Evolutionary conservation across 37 sponge, comb jelly and placozoan species (phyloP).

Genomic region (Dysidea cf. avara): DNA sequence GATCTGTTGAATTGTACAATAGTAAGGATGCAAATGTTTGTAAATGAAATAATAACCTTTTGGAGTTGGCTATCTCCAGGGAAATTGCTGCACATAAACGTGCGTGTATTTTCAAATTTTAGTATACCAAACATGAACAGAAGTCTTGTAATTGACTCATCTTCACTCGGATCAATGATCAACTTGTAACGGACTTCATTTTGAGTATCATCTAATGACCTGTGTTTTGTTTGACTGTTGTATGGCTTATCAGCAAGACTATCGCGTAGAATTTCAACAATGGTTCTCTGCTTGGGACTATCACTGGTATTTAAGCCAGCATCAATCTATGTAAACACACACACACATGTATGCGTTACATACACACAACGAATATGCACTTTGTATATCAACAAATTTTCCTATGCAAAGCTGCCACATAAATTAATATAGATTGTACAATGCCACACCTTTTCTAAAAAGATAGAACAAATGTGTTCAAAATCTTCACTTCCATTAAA

Average conservation of each 20-base stretch:
- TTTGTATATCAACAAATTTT: too few relatives aligned
- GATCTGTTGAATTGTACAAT: too few relatives aligned
- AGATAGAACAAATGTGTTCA: conserved; percentile 48
- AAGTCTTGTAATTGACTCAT: too few relatives aligned
- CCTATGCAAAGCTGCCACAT: not conserved
- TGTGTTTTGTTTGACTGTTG: too few relatives aligned
- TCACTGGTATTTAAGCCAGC: conserved; percentile 51
- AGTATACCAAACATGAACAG: conserved; percentile 73
- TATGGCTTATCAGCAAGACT: too few relatives aligned
- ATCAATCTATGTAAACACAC: too few relatives aligned
- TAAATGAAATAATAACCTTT: conserved; percentile 35
- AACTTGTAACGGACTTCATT: conserved; percentile 88
- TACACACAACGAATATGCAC: too few relatives aligned
- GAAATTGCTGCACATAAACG: too few relatives aligned
- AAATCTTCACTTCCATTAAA: conserved; percentile 79
- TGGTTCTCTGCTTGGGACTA: conserved; percentile 18
- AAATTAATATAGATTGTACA: not conserved
- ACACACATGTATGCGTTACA: too few relatives aligned
- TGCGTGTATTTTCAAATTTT: conserved; percentile 37
- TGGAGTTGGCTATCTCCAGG: conserved; percentile 76
- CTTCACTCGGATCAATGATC: conserved; percentile 84
- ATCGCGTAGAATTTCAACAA: conserved; percentile 71
- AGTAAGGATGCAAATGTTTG: too few relatives aligned
- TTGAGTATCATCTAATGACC: too few relatives aligned
- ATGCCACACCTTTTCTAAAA: conserved; percentile 54